A percentile compares a stretch with the other conserved stretches of the same genome.
Conservation (phyloP, 2,797 vertebrate species). For the Myotis vivesi region DNA sequence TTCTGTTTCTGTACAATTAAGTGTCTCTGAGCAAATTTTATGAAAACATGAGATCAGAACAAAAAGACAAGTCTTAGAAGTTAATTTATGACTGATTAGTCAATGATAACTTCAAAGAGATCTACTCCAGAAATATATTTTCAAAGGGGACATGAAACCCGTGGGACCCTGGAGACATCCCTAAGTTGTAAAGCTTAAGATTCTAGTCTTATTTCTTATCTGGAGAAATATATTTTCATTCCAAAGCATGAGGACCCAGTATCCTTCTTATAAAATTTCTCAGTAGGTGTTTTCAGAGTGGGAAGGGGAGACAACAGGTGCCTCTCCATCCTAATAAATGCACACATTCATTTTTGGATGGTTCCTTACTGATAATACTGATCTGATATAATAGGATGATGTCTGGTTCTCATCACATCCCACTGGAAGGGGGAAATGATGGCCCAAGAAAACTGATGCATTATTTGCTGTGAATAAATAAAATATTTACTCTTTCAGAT, state of each 20-base stretch:
- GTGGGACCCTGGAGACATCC: neutral
- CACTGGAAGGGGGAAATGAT: neutral
- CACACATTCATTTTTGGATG: neutral
- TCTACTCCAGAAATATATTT: neutral
- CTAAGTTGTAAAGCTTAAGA: neutral
- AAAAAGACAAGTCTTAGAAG: neutral
- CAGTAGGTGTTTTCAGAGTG: neutral
- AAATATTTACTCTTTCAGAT: neutral
- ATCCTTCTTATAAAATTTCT: neutral
- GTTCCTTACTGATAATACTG: neutral
- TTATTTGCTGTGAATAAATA: neutral
- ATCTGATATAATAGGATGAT: neutral
- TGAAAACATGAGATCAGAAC: neutral
- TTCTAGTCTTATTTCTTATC: neutral
- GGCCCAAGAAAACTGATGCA: neutral
- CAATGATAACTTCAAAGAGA: neutral
- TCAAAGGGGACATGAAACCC: neutral
- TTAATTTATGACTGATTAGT: neutral
- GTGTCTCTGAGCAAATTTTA: neutral
- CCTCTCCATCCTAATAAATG: neutral
- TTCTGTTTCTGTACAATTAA: neutral
- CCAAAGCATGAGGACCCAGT: neutral
- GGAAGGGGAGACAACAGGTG: neutral
- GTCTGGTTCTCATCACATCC: neutral
- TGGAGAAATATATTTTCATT: neutral